These are phyloP conservation scores for Chanos chanos DNA, from an alignment of 2,797 vertebrate genomes.

Conservation along the genomic window DNA sequence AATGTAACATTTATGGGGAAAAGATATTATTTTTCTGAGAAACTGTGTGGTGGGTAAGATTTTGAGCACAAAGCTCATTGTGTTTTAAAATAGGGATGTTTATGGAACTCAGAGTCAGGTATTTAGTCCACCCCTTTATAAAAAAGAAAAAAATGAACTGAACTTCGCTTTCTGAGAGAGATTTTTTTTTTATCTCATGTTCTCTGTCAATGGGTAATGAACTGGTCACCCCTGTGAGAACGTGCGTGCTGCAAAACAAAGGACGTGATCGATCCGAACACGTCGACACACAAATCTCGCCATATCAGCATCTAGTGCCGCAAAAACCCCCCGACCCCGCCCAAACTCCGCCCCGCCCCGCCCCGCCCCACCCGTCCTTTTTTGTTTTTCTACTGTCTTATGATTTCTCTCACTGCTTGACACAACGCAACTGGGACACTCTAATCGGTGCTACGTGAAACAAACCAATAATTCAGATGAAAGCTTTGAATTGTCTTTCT, in stretches of 20 bases:
- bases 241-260: not conserved
- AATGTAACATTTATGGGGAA: too few species aligned
- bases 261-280: not conserved
- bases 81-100: too few species aligned
- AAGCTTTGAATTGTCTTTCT: constrained; percentile 9
- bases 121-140: too few species aligned
- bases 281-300: not conserved
- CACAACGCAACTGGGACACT: constrained; percentile 16
- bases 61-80: too few species aligned
- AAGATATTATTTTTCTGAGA: too few species aligned
- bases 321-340: not conserved
- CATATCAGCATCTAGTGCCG: constrained; percentile 2
- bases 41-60: too few species aligned
- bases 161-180: too few species aligned
- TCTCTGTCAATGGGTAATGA: constrained; percentile 10
- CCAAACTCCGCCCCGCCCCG: too few species aligned
- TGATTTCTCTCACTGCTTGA: not conserved
- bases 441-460: constrained; percentile 45
- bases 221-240: constrained; percentile 32
- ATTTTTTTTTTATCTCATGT: not conserved
- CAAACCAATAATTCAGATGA: constrained; percentile 23
- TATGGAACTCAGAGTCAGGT: too few species aligned
- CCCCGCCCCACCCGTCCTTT: too few species aligned
- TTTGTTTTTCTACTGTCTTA: not conserved
- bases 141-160: too few species aligned